Evolutionary conservation across 92 coral and sea anemone species (phyloP).

Genomic region (Phenganax marumi): DNA sequence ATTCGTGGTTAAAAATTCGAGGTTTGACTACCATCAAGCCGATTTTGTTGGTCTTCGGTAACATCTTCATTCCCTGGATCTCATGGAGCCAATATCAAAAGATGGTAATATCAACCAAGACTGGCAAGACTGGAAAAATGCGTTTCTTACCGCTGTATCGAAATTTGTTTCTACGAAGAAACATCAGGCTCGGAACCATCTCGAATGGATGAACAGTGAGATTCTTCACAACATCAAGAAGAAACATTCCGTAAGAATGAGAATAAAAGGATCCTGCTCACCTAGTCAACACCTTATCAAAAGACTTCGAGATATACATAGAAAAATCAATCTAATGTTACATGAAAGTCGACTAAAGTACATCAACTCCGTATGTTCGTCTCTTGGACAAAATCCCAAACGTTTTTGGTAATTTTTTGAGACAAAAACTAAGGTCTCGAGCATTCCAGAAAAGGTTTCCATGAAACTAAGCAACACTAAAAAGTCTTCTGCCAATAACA

Average conservation of each 20-base stretch:
- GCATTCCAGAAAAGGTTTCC: background rate
- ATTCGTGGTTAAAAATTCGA: no score
- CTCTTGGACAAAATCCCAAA: background rate
- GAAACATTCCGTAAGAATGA: conserved; percentile 54
- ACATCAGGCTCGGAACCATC: conserved; percentile 48
- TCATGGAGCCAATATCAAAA: background rate
- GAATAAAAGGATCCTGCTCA: conserved; percentile 45
- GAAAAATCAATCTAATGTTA: conserved; percentile 11
- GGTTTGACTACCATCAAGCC: no score
- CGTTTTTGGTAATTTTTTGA: background rate
- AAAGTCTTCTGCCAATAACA: no score
- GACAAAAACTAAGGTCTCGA: background rate
- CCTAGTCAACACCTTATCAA: background rate
- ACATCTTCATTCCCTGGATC: background rate
- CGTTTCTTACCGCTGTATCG: conserved; percentile 59
- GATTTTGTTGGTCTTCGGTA: background rate
- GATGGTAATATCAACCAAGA: conserved; percentile 30
- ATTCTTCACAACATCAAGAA: no score
- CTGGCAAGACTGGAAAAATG: conserved; percentile 60
- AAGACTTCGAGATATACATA: conserved; percentile 4
- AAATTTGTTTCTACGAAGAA: conserved; percentile 52
- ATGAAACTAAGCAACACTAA: background rate
- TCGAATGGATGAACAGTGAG: conserved; percentile 58
- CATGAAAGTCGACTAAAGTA: conserved; percentile 10
- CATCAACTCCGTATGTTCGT: conserved; percentile 3